Base-by-base conservation (phyloP, 2,888 invertebrate species). In the Bibio marci region DNA sequence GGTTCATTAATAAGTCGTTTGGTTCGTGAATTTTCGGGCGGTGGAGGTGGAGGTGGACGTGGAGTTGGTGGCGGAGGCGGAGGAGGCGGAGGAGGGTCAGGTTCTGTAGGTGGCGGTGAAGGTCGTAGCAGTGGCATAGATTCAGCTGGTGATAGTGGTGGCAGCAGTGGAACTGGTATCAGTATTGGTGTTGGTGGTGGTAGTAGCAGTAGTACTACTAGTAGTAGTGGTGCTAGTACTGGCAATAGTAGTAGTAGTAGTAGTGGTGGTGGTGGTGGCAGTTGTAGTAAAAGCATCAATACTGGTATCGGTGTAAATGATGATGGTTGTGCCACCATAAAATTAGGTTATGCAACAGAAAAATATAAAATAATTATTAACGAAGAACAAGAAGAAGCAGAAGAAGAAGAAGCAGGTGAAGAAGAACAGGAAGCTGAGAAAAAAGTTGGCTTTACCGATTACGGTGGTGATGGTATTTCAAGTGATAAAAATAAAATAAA, bases 181-280 rank as follows among this genome's bases (percentile, higher is more conserved):
- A 12, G 6, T 32, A 13, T 32, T 13, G 10, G 12, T 17, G 33
- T 4, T 18, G 12, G 19, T 12, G 18, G 12, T 17, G 33, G 19
- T 17, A 13, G 13, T 19, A 2, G 12, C 18, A 33, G 15, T 42
- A 37, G 3, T 42, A 41, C 28, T 38, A 38, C 10, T 41, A 39
- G 26, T 43, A 39, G 22, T 44, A 42, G 37, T 41, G 33, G 38
- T 45, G 28, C 43, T 44, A 36, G 37, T 43, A 28, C 42, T 44
- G 17, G 44, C 41, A 25, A 41, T 41, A 25, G 44, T 45, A 30
- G 28, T 8, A 28, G 28, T 8, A 28, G 12, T 14, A 28, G 15
- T 33, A 30, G 39, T 12, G 35, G 30, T 8, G 34, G 40, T 13
- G 30, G 34, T n/a, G 32, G 26, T 11, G 19, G 25, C 2, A 22